Percentiles rank a stretch among this genome's conserved stretches.
Conservation (phyloP, 2,888 invertebrate genomes). For the Ichneumon xanthorius region DNA sequence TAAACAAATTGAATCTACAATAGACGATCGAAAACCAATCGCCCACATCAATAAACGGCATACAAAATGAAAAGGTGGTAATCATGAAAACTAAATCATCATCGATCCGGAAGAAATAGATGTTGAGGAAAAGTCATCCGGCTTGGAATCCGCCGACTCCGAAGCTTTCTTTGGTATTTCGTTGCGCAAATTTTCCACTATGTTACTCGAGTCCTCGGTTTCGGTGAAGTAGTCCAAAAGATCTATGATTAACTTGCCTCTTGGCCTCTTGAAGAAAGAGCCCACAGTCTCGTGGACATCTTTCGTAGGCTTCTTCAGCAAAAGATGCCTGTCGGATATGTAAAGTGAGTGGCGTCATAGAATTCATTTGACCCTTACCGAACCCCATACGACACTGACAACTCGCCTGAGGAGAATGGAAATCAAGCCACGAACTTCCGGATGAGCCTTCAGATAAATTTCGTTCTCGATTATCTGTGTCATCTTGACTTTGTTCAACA, state of each 20-base stretch:
- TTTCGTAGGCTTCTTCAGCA: slow-evolving; percentile 66
- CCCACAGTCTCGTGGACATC: slow-evolving; percentile 73
- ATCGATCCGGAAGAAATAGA: slow-evolving; percentile 7
- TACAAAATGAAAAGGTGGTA: background rate
- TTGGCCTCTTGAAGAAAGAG: slow-evolving; percentile 74
- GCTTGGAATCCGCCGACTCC: slow-evolving; percentile 4
- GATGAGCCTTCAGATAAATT: slow-evolving; percentile 74
- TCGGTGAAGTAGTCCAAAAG: slow-evolving; percentile 71
- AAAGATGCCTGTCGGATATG: slow-evolving; percentile 70
- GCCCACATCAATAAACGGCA: background rate
- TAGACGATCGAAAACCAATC: background rate
- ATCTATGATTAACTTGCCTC: slow-evolving; percentile 69
- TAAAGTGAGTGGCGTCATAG: slow-evolving; percentile 29
- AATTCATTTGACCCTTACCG: slow-evolving; percentile 40
- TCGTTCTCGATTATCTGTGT: slow-evolving; percentile 71
- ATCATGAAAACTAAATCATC: background rate
- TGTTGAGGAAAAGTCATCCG: background rate
- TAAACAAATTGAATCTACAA: background rate
- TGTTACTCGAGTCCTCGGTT: slow-evolving; percentile 51
- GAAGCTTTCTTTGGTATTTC: slow-evolving; percentile 56
- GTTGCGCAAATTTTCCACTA: slow-evolving; percentile 64
- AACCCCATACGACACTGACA: slow-evolving; percentile 6
- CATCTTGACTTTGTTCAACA: slow-evolving; percentile 72
- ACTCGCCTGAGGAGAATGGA: slow-evolving; percentile 74
- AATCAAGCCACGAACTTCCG: slow-evolving; percentile 75